These are phyloP conservation scores for Carcharodon carcharias DNA, from an alignment of 2,797 vertebrate species.

Conservation along the genomic window DNA sequence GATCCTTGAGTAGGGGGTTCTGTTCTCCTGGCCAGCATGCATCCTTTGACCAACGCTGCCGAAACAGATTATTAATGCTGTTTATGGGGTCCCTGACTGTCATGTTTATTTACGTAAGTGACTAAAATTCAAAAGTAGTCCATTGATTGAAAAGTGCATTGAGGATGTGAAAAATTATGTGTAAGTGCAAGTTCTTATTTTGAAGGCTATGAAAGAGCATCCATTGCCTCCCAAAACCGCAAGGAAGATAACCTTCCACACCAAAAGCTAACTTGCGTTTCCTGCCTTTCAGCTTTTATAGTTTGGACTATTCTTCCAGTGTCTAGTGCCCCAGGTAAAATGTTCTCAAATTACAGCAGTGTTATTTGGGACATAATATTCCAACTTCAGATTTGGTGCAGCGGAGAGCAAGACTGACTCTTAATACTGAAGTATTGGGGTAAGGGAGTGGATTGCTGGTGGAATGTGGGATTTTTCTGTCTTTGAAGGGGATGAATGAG, in stretches of 20 bases:
- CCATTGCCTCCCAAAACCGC: neutral
- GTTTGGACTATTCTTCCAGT: neutral
- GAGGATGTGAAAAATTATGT: neutral
- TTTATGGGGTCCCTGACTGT: neutral
- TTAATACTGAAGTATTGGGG: neutral
- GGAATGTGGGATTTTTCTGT: neutral
- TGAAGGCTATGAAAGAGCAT: neutral
- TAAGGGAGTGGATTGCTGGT: no score
- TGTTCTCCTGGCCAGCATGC: neutral
- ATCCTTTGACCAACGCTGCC: neutral
- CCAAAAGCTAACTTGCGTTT: neutral
- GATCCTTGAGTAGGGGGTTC: neutral
- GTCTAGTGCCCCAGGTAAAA: neutral
- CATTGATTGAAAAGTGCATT: neutral
- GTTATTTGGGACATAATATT: neutral
- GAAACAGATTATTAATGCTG: neutral
- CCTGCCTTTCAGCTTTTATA: neutral
- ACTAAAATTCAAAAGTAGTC: neutral
- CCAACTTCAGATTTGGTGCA: neutral
- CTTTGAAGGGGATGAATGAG: neutral
- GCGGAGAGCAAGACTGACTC: neutral
- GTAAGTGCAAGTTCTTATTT: neutral
- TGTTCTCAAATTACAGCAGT: neutral
- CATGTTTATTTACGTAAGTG: neutral
- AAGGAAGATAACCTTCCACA: neutral